phyloP scores from a whole-genome alignment of 2,797 vertebrate genomes.

The Vultur gryphus region DNA sequence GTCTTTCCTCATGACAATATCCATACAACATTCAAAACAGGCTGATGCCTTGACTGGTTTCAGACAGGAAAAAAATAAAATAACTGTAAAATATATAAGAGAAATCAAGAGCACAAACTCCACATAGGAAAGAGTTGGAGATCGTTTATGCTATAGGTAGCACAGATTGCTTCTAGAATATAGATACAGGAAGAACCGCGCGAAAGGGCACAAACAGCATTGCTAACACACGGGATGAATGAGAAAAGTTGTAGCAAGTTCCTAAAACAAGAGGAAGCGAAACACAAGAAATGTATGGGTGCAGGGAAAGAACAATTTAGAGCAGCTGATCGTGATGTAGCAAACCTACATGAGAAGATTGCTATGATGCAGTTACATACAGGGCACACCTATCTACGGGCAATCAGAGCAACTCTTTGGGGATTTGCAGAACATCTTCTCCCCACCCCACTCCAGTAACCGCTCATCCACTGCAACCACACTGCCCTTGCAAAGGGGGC shows the following conservation, averaged over 20 bases:
- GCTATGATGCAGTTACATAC: background rate
- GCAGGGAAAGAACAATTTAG: background rate
- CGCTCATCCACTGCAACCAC: background rate
- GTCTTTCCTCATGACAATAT: background rate
- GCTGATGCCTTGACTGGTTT: background rate
- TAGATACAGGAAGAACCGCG: background rate
- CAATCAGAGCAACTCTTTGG: background rate
- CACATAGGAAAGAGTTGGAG: background rate
- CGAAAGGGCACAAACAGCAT: background rate
- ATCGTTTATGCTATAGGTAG: background rate
- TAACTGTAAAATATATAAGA: background rate
- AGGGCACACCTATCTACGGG: too few relatives aligned
- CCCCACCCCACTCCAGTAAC: background rate
- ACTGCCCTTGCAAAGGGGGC: background rate
- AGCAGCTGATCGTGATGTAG: background rate
- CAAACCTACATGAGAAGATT: background rate
- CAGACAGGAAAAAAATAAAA: background rate
- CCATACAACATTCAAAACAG: background rate
- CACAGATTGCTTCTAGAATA: background rate
- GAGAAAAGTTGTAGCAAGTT: background rate
- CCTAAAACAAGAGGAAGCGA: background rate
- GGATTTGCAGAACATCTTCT: background rate
- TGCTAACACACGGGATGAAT: background rate
- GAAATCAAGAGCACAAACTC: background rate
- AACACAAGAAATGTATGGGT: background rate